A percentile compares a stretch with the other conserved stretches of the same genome.
Evolutionary conservation across 2,888 invertebrate genomes (phyloP).

Genomic region (Lochmaea capreae): DNA sequence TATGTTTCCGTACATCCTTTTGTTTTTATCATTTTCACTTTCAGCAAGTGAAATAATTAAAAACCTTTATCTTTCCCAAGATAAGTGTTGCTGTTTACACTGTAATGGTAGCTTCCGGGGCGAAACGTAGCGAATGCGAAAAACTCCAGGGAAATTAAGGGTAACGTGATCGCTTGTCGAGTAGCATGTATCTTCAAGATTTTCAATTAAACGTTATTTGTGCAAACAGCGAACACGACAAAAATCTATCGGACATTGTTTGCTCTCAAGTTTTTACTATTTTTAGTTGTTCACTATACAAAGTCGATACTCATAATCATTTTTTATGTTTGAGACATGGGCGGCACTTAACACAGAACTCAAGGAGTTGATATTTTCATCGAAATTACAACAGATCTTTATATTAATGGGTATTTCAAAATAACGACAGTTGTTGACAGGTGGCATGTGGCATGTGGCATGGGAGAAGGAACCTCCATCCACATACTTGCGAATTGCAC

Average conservation of each 20-base stretch:
- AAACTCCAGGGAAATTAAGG: slow-evolving; percentile 40
- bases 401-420: no score
- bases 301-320: neutral
- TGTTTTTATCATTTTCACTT: no score
- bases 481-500: no score
- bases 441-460: no score
- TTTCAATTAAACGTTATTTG: slow-evolving; percentile 20
- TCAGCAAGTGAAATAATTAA: neutral
- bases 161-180: slow-evolving; percentile 28
- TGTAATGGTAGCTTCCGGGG: slow-evolving; percentile 10
- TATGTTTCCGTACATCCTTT: neutral
- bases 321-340: neutral
- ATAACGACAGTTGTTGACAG: no score
- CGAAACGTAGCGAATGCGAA: slow-evolving; percentile 26
- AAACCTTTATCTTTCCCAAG: neutral
- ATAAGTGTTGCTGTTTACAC: neutral
- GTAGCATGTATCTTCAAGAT: slow-evolving; percentile 24
- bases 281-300: neutral
- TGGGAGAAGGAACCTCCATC: no score
- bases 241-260: slow-evolving; percentile 1
- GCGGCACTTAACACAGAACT: neutral
- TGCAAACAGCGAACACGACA: slow-evolving; percentile 1
- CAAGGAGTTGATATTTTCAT: no score
- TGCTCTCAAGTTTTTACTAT: neutral
- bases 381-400: no score